A percentile compares a stretch with the other conserved stretches of the same genome.
These are phyloP conservation scores for Machimus atricapillus DNA, from an alignment of 2,888 invertebrate species.

Conservation along the genomic window DNA sequence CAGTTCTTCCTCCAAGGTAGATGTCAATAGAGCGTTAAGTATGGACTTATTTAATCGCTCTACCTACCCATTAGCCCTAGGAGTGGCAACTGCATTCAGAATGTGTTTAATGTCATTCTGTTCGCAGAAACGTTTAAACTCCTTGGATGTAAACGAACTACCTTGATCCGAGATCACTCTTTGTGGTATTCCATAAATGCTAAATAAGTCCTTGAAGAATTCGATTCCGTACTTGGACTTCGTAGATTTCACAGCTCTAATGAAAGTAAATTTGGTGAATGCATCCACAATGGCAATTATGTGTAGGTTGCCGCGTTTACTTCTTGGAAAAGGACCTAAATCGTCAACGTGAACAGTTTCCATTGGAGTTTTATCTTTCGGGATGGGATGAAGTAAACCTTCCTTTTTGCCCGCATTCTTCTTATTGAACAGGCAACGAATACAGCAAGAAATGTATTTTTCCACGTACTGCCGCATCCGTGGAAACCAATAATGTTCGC, in stretches of 20 bases:
- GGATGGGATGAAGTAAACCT: neutral
- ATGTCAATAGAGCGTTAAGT: neutral
- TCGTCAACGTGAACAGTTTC: neutral
- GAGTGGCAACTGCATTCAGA: constrained; percentile 1
- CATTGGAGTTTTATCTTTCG: neutral
- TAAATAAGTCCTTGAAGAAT: neutral
- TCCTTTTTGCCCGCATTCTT: neutral
- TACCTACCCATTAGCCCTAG: neutral
- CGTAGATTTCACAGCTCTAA: neutral
- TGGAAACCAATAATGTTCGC: constrained; percentile 5
- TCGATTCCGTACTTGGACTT: neutral
- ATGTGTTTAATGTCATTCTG: constrained; percentile 7
- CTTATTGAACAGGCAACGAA: neutral
- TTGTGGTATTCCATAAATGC: neutral
- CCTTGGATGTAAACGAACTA: neutral
- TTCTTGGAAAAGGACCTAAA: neutral
- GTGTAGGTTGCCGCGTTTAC: neutral
- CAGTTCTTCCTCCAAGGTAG: neutral
- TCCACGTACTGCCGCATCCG: constrained; percentile 7
- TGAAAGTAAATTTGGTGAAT: neutral
- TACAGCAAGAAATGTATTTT: neutral
- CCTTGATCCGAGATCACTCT: neutral
- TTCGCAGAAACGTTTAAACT: neutral
- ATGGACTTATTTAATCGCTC: constrained; percentile 7
- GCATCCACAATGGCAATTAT: neutral